phyloP scores from a whole-genome alignment of 2,113 vertebrate genomes.

The Hippopotamus amphibius region DNA sequence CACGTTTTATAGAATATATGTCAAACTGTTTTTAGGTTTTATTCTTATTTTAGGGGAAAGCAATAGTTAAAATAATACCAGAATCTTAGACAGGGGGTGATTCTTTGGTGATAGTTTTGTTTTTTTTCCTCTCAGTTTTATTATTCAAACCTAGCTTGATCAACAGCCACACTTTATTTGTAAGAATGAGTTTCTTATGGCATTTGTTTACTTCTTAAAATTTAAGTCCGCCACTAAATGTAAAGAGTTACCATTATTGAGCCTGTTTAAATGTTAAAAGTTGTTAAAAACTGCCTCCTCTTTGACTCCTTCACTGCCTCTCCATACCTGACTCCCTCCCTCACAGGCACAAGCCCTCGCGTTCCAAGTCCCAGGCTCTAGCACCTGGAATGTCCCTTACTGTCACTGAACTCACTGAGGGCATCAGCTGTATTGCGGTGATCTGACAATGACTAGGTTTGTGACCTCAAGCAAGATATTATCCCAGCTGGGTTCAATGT shows the following conservation, averaged over 20 bases:
- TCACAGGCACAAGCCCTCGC: not conserved
- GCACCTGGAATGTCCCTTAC: not conserved
- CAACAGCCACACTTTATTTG: not conserved
- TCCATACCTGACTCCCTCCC: no score
- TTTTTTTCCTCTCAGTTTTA: not conserved
- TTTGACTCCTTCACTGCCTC: not conserved
- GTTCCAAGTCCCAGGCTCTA: not conserved
- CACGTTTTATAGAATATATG: not conserved
- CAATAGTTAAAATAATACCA: not conserved
- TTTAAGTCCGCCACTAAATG: not conserved
- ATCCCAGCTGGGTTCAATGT: not conserved
- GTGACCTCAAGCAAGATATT: not conserved
- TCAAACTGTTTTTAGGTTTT: not conserved
- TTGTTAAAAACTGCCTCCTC: not conserved
- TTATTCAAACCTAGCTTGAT: not conserved
- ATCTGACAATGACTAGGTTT: not conserved
- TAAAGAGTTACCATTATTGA: not conserved
- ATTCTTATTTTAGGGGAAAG: not conserved
- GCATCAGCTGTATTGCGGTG: not conserved
- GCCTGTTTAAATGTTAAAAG: not conserved
- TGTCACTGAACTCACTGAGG: not conserved
- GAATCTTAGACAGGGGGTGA: not conserved
- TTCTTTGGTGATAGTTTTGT: not conserved
- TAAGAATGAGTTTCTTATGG: not conserved
- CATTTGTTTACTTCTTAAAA: not conserved